These are phyloP conservation scores for Drosophila aldrichi DNA, from an alignment of 2,888 invertebrate genomes.

Conservation along the genomic window DNA sequence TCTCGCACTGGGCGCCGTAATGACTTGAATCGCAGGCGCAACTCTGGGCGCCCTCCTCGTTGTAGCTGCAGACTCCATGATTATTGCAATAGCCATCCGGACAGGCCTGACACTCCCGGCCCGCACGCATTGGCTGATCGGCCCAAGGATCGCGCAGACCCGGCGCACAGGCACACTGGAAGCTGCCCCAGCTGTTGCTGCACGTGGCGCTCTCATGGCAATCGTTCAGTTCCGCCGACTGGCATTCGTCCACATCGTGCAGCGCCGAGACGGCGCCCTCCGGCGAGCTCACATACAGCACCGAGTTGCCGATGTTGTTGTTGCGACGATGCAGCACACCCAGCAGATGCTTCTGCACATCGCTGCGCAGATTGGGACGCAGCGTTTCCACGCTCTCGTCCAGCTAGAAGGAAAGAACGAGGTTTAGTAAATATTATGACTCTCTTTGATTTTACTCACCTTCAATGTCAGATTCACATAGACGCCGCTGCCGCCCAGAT, in stretches of 20 bases:
- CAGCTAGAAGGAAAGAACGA: constrained; percentile 85
- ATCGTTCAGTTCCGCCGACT: constrained; percentile 92
- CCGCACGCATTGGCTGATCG: constrained; percentile 89
- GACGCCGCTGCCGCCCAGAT: constrained; percentile 90
- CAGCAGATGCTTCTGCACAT: constrained; percentile 93
- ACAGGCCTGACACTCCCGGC: constrained; percentile 92
- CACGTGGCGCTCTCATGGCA: constrained; percentile 92
- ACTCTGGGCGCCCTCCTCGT: constrained; percentile 86
- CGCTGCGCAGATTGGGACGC: constrained; percentile 89
- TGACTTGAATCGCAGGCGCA: constrained; percentile 91
- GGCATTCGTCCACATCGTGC: constrained; percentile 94
- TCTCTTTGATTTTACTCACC: constrained; percentile 77
- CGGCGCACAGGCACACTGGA: constrained; percentile 89
- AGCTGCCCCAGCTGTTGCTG: constrained; percentile 93
- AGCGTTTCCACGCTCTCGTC: constrained; percentile 91
- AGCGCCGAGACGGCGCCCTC: constrained; percentile 92
- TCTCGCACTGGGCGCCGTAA: constrained; percentile 95
- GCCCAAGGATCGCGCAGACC: constrained; percentile 92
- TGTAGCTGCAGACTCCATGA: constrained; percentile 93
- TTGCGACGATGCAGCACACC: constrained; percentile 93
- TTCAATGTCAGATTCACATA: constrained; percentile 94
- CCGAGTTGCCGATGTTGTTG: constrained; percentile 95
- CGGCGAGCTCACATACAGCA: constrained; percentile 93
- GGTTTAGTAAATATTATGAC: not conserved
- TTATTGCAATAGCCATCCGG: constrained; percentile 92